Evolutionary conservation across 2,888 invertebrate genomes (phyloP).

Genomic region (Zygaena filipendulae): DNA sequence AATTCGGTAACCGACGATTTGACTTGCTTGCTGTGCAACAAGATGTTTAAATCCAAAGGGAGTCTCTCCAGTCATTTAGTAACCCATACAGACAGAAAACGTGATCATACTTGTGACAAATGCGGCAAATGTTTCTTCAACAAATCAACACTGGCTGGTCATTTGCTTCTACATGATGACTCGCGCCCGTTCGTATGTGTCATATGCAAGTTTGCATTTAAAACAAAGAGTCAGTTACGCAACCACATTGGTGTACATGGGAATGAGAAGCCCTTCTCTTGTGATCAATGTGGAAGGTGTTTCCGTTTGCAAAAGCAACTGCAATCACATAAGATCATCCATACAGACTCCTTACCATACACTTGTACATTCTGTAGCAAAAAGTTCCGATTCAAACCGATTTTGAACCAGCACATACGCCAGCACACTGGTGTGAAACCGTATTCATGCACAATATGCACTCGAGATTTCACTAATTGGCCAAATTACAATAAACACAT

Average conservation of each 20-base stretch:
- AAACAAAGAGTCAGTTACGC: slow-evolving; percentile 10
- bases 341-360: slow-evolving; percentile 77
- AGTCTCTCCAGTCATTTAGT: slow-evolving; percentile 64
- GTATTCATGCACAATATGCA: slow-evolving; percentile 75
- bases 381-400: slow-evolving; percentile 75
- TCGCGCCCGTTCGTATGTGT: slow-evolving; percentile 37
- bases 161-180: slow-evolving; percentile 36
- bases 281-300: slow-evolving; percentile 32
- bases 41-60: slow-evolving; percentile 42
- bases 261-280: slow-evolving; percentile 30
- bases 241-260: slow-evolving; percentile 32
- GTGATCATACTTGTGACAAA: slow-evolving; percentile 51
- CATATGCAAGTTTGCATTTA: slow-evolving; percentile 39
- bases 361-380: slow-evolving; percentile 77
- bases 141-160: slow-evolving; percentile 16
- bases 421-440: slow-evolving; percentile 76
- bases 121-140: slow-evolving; percentile 52
- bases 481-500: slow-evolving; percentile 83
- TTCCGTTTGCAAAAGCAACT: slow-evolving; percentile 41
- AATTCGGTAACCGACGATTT: slow-evolving; percentile 23
- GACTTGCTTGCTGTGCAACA: slow-evolving; percentile 45
- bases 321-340: slow-evolving; percentile 74
- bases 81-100: slow-evolving; percentile 65
- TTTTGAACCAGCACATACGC: slow-evolving; percentile 73
- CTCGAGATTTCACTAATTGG: slow-evolving; percentile 77